Conservation (phyloP, 2,888 invertebrate species). For the Spisula subtruncata region DNA sequence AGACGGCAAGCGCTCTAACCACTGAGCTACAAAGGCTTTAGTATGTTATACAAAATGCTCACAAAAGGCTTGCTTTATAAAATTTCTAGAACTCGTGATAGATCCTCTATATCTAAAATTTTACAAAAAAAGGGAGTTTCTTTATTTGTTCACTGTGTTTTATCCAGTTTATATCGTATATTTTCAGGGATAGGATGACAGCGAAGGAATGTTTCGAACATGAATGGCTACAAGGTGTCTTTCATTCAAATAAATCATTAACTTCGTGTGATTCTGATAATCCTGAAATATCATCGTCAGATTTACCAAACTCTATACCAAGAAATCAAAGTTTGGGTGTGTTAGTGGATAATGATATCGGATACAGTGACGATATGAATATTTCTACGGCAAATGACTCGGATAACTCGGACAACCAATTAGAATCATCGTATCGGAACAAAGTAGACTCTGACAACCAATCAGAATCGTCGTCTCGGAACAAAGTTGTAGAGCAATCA, state of each 20-base stretch:
- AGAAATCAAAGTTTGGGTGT: conserved; percentile 2
- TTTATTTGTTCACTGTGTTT: background rate
- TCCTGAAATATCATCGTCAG: background rate
- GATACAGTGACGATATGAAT: background rate
- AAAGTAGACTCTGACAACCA: conserved; percentile 4
- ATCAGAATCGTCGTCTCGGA: background rate
- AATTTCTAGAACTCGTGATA: too few species aligned
- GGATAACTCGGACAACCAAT: background rate
- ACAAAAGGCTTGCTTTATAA: too few species aligned
- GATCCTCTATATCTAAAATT: too few species aligned
- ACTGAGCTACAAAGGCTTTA: too few species aligned
- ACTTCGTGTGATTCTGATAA: conserved; percentile 17
- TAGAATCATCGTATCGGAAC: background rate
- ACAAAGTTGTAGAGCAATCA: conserved; percentile 30
- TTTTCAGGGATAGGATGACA: conserved; percentile 94
- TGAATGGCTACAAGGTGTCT: conserved; percentile 92
- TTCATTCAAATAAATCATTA: conserved; percentile 31
- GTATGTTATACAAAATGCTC: too few species aligned
- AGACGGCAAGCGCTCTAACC: too few species aligned
- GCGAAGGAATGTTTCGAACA: conserved; percentile 96
- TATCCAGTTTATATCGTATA: background rate
- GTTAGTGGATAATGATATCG: conserved; percentile 7
- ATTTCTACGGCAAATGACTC: background rate
- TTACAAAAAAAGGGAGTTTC: too few species aligned
- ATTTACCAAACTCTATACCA: background rate